Evolutionary conservation across 1,140 invertebrate genomes (phyloP).

Genomic region (Drosophila malerkotliana): DNA sequence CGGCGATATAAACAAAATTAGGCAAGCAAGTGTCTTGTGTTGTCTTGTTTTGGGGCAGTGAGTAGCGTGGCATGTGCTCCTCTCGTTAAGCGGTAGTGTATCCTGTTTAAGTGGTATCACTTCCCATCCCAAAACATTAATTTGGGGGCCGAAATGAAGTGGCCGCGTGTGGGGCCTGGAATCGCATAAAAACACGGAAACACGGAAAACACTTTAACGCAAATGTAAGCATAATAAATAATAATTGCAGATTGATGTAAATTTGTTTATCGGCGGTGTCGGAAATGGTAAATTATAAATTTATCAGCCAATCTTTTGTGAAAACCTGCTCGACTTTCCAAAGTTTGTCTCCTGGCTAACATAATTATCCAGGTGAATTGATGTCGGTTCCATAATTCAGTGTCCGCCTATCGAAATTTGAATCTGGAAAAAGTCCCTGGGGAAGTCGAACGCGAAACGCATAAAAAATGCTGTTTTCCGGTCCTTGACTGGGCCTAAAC

Average conservation of each 20-base stretch:
- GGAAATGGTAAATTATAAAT: slow-evolving; percentile 53
- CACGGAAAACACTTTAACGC: slow-evolving; percentile 53
- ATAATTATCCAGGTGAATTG: slow-evolving; percentile 15
- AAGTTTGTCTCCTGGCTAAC: slow-evolving; percentile 5
- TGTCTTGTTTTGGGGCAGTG: background rate
- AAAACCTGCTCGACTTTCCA: slow-evolving; percentile 37
- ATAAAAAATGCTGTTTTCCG: slow-evolving; percentile 21
- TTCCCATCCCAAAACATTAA: background rate
- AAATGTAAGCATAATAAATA: slow-evolving; percentile 68
- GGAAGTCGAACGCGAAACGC: background rate
- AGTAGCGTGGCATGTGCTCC: slow-evolving; percentile 29
- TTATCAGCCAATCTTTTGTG: slow-evolving; percentile 20
- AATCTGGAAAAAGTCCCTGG: slow-evolving; percentile 1
- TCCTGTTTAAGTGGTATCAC: slow-evolving; percentile 44
- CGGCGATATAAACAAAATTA: slow-evolving; percentile 60
- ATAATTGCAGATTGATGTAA: slow-evolving; percentile 54
- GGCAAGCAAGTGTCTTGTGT: slow-evolving; percentile 33
- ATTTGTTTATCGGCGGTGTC: slow-evolving; percentile 61
- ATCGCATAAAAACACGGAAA: slow-evolving; percentile 45
- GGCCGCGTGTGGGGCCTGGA: slow-evolving; percentile 7
- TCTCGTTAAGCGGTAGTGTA: slow-evolving; percentile 18
- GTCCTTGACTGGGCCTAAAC: slow-evolving; percentile 9
- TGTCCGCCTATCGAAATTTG: slow-evolving; percentile 19
- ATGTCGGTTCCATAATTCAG: slow-evolving; percentile 24
- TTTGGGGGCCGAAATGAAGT: background rate